Evolutionary conservation across 2,113 vertebrate species (phyloP).

Genomic region (Arizona elegans): DNA sequence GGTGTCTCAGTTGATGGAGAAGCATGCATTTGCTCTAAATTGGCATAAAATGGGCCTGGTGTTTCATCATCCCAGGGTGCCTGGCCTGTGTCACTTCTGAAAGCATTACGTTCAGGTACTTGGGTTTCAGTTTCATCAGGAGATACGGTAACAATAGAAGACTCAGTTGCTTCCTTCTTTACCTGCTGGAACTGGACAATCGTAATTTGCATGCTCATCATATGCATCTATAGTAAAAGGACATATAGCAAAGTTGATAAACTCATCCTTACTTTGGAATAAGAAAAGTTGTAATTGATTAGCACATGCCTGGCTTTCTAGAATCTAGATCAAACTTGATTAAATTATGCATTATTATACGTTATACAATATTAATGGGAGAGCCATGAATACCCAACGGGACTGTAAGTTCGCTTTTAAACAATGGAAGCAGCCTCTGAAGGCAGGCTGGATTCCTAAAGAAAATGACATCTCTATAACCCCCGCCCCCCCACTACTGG

Average conservation of each 20-base stretch:
- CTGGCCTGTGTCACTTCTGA: conserved; percentile 65
- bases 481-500: conserved; percentile 58
- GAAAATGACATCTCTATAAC: conserved; percentile 87
- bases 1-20: conserved; percentile 70
- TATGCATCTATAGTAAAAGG: conserved; percentile 85
- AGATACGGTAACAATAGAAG: conserved; percentile 88
- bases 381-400: conserved; percentile 84
- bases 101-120: conserved; percentile 52
- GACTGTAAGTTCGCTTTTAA: conserved; percentile 86
- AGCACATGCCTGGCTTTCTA: conserved; percentile 81
- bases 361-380: conserved; percentile 82
- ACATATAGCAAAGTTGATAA: conserved; percentile 84
- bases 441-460: conserved; percentile 88
- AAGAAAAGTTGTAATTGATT: conserved; percentile 85
- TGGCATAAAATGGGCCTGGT: conserved; percentile 84
- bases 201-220: conserved; percentile 87
- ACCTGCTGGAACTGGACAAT: conserved; percentile 80
- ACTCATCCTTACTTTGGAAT: conserved; percentile 81
- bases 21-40: conserved; percentile 66
- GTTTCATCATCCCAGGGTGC: conserved; percentile 92
- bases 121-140: conserved; percentile 73
- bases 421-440: conserved; percentile 87
- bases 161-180: conserved; percentile 82
- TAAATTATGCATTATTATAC: conserved; percentile 82
- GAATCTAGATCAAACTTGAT: conserved; percentile 80